Percentiles rank a stretch among this genome's conserved stretches.
phyloP scores from a whole-genome alignment of 2,797 vertebrate genomes.

The Gymnoscopelus microlampas region DNA sequence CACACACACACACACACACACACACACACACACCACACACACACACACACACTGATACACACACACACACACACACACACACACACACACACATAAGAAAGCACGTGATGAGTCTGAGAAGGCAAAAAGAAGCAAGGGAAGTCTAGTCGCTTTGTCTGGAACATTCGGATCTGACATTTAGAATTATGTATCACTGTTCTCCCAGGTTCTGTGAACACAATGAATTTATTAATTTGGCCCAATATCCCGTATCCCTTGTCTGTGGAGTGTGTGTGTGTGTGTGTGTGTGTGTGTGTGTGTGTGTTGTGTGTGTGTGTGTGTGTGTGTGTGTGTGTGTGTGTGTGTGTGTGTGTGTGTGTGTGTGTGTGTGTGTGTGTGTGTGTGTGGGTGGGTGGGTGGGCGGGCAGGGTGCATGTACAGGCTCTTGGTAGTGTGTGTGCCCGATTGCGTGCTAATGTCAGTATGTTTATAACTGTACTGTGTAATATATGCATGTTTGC shows the following conservation, averaged over 20 bases:
- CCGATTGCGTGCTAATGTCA: constrained; percentile 1
- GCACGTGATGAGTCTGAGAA: constrained; percentile 11
- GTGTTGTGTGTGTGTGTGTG: constrained; percentile 12
- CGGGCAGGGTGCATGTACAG: not conserved
- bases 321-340: constrained; percentile 23
- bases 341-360: constrained; percentile 2
- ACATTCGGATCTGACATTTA: constrained; percentile 30
- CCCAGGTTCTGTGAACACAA: no score
- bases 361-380: constrained; percentile 18
- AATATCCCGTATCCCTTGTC: not conserved
- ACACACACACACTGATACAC: constrained; percentile 5
- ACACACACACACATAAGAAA: constrained; percentile 13
- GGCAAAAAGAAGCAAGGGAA: constrained; percentile 1
- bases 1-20: constrained; percentile 17
- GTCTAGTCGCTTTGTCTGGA: constrained; percentile 5
- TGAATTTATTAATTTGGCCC: no score
- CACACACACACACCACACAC: constrained; percentile 13
- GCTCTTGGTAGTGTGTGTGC: not conserved
- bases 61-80: constrained; percentile 1
- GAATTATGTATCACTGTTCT: no score
- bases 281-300: constrained; percentile 16
- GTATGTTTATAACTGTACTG: constrained; percentile 8
- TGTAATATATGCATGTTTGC: constrained; percentile 2
- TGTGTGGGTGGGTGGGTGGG: constrained; percentile 10
- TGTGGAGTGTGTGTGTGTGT: constrained; percentile 2